phyloP scores from a whole-genome alignment of 2,113 vertebrate genomes.

The Phrynosoma platyrhinos region DNA sequence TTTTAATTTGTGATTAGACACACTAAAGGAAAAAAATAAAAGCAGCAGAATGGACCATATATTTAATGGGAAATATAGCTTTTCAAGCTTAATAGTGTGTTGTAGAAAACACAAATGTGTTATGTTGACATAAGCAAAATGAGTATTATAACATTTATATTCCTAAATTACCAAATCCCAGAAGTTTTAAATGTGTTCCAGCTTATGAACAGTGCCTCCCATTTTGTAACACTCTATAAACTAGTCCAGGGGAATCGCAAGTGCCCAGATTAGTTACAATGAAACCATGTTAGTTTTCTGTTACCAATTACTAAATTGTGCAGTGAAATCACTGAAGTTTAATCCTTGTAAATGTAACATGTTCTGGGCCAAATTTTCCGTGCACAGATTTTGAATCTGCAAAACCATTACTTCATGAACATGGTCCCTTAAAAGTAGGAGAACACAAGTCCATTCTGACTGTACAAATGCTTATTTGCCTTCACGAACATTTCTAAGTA shows the following conservation, averaged over 20 bases:
- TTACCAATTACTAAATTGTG: constrained; percentile 59
- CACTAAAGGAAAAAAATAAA: neutral
- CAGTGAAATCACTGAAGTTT: constrained; percentile 55
- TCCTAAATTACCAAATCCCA: neutral
- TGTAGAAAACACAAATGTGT: neutral
- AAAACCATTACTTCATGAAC: neutral
- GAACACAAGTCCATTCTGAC: neutral
- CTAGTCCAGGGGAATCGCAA: neutral
- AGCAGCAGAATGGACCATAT: neutral
- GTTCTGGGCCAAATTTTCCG: constrained; percentile 41
- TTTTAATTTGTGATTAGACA: neutral
- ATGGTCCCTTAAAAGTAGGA: neutral
- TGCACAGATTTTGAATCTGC: constrained; percentile 17
- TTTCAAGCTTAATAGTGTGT: neutral
- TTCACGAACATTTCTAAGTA: neutral
- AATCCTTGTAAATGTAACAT: constrained; percentile 54
- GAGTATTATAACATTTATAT: neutral
- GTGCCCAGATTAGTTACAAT: constrained; percentile 18
- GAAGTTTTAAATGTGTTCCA: neutral
- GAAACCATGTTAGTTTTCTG: constrained; percentile 56
- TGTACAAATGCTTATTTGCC: neutral
- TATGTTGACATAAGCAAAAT: neutral
- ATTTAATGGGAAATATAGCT: neutral
- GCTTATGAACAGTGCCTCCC: neutral
- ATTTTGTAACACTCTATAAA: neutral